phyloP scores from a whole-genome alignment of 2,888 invertebrate species.

The Drosophila ustulata region DNA sequence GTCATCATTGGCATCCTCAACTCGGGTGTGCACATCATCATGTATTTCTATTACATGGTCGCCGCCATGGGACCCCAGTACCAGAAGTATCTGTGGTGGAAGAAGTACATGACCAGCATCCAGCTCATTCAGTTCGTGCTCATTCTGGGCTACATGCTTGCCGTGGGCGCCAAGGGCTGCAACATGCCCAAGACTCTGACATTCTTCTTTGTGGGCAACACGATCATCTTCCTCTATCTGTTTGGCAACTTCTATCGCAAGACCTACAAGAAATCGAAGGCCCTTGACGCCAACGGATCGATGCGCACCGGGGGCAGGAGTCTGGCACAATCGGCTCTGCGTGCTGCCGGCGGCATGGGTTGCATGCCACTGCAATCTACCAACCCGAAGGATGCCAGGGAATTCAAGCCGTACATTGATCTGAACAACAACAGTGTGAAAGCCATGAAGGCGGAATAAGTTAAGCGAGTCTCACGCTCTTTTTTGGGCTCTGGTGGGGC shows the following conservation, averaged over 20 bases:
- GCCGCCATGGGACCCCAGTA: slow-evolving; percentile 86
- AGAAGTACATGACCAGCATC: slow-evolving; percentile 86
- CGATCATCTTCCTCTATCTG: slow-evolving; percentile 87
- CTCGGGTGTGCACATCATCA: slow-evolving; percentile 86
- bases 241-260: slow-evolving; percentile 87
- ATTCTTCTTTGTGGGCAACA: slow-evolving; percentile 87
- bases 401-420: slow-evolving; percentile 82
- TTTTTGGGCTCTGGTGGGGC: slow-evolving; percentile 32
- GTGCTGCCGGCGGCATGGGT: slow-evolving; percentile 82
- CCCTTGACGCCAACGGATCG: slow-evolving; percentile 55
- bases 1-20: slow-evolving; percentile 86
- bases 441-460: slow-evolving; percentile 76
- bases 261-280: slow-evolving; percentile 85
- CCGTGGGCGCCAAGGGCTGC: slow-evolving; percentile 86
- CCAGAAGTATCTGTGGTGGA: slow-evolving; percentile 86
- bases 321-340: slow-evolving; percentile 70
- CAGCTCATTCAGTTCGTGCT: slow-evolving; percentile 88
- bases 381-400: slow-evolving; percentile 54
- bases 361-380: slow-evolving; percentile 73
- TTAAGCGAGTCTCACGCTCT: background rate
- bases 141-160: slow-evolving; percentile 88
- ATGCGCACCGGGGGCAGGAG: slow-evolving; percentile 50
- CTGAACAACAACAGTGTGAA: slow-evolving; percentile 83
- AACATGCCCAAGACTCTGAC: slow-evolving; percentile 86
- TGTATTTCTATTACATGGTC: slow-evolving; percentile 86